A percentile compares a stretch with the other conserved stretches of the same genome.
phyloP scores from a whole-genome alignment of 2,888 invertebrate species.

The Heliconius sara region DNA sequence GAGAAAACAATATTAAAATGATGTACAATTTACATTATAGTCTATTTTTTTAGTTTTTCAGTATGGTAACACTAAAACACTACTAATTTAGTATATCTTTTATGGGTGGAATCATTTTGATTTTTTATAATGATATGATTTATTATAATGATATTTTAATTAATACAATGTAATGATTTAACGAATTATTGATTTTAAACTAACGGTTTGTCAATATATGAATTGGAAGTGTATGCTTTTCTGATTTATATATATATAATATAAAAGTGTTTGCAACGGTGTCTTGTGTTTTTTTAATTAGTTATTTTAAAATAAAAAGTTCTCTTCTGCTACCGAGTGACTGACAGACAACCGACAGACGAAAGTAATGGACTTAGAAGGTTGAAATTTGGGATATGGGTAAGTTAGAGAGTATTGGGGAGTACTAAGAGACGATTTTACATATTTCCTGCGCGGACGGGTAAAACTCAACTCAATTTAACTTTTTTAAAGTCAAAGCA shows the following conservation, averaged over 20 bases:
- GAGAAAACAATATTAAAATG: constrained; percentile 14
- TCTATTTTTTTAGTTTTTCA: constrained; percentile 7
- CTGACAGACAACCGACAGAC: too few species aligned
- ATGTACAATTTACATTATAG: constrained; percentile 9
- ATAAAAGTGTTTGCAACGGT: constrained; percentile 59
- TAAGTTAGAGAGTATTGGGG: too few species aligned
- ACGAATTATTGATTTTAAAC: constrained; percentile 36
- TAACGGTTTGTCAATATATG: constrained; percentile 47
- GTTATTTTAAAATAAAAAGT: neutral
- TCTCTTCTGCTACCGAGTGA: neutral
- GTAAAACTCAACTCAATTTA: too few species aligned
- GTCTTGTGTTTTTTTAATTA: constrained; percentile 35
- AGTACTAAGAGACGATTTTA: too few species aligned
- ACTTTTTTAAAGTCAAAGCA: too few species aligned
- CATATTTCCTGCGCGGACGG: too few species aligned
- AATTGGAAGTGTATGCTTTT: constrained; percentile 69
- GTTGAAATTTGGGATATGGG: too few species aligned
- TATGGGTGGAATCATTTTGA: constrained; percentile 32
- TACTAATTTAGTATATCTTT: constrained; percentile 28
- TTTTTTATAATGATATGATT: constrained; percentile 11
- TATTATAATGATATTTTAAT: constrained; percentile 21
- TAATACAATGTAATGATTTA: constrained; percentile 26
- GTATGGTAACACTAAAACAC: constrained; percentile 8
- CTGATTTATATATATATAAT: constrained; percentile 55
- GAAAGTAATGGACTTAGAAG: too few species aligned